Evolutionary conservation across 2,797 vertebrate genomes (phyloP).

Genomic region (Sciurus vulgaris): DNA sequence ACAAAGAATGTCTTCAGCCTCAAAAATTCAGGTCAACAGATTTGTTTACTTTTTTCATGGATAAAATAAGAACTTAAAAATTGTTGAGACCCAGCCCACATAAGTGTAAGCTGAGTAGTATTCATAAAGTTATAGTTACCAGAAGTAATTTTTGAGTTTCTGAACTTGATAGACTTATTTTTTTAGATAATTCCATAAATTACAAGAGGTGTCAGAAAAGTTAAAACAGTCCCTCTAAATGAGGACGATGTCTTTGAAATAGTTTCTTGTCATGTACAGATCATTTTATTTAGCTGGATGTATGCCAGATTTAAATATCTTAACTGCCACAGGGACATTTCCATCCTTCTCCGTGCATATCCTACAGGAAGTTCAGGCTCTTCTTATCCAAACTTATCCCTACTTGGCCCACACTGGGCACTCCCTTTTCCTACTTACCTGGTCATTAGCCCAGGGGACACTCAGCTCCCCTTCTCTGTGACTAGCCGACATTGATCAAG

Average conservation of each 20-base stretch:
- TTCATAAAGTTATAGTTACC: background rate
- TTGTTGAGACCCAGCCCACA: background rate
- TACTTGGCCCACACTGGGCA: background rate
- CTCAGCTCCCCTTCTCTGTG: background rate
- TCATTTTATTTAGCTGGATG: background rate
- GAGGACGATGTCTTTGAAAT: background rate
- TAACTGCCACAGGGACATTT: background rate
- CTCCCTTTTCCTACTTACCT: background rate
- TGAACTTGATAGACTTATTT: background rate
- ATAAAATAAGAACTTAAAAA: conserved; percentile 33
- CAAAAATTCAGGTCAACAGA: background rate
- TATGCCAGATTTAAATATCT: background rate
- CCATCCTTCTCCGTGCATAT: background rate
- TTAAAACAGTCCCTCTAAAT: background rate
- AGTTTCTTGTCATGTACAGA: background rate
- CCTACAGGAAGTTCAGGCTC: background rate
- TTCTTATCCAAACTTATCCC: background rate
- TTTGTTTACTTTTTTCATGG: background rate
- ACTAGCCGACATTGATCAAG: background rate
- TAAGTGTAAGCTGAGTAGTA: background rate
- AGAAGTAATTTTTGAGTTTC: conserved; percentile 23
- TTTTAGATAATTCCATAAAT: background rate
- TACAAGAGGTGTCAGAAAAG: background rate
- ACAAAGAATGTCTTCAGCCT: background rate
- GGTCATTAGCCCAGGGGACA: too few relatives aligned